Evolutionary conservation across 2,888 invertebrate species (phyloP), one percentile per base, ranked within the genome.

Genomic region (Amaurobius ferox): DNA sequence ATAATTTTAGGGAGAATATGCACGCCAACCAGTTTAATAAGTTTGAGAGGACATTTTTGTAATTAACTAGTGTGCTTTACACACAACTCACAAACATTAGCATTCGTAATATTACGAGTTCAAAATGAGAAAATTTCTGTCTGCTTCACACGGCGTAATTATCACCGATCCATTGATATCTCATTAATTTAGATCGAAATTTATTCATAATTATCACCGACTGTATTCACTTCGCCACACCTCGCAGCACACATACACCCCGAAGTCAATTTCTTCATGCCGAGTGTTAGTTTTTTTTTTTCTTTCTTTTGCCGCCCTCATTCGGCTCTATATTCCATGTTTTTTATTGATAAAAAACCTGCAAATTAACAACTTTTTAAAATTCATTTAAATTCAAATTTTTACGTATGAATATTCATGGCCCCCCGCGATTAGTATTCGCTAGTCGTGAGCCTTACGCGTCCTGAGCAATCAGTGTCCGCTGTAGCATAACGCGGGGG

Each of bases 371-470:
- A 55, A 55, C 19, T 55, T 16, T 55, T 55, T 55, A 16, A 55
- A 55, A 55, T 55, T 55, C 55, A 55, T 55, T 55, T 55, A 55
- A 55, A 55, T 55, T 55, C 55, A 55, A 55, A 55, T 55, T 23
- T 55, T 55, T 55, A 55, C 16, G 19, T 11, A 55, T 55, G 55
- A 55, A 55, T 55, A 55, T 55, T 55, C 55, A 55, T 55, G 23
- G 6, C 2, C 3, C 23, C 16, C 23, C 23, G 19, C 23, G 5
- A 23, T 55, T 23, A 23, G 23, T 16, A 16, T 44, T 16, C 13
- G 11, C 23, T 23, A 55, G 23, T 23, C 23, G 19, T 23, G 23
- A 55, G 23, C 19, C 23, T 55, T 55, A 6, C 23, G 16, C 44
- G 16, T 7, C 16, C 13, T 2, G 6, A 1, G 44, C 44, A 44